Evolutionary conservation across 2,797 vertebrate genomes (phyloP).

Genomic region (Ctenosaura bakeri): DNA sequence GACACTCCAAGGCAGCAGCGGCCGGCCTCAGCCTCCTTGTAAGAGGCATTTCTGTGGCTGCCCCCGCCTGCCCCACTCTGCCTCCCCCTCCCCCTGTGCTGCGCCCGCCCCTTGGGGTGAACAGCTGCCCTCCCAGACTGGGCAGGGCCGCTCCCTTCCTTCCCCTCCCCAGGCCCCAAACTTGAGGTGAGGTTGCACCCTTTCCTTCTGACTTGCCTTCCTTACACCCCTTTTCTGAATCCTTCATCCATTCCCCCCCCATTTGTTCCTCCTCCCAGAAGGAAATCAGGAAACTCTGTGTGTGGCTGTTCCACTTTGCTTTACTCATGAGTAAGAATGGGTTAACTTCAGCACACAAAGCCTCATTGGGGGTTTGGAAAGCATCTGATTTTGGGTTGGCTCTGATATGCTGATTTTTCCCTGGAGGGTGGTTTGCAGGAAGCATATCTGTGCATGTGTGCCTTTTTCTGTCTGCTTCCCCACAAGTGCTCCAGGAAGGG

Average conservation of each 20-base stretch:
- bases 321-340: background rate
- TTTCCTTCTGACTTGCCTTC: background rate
- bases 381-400: background rate
- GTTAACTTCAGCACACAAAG: background rate
- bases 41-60: too few relatives aligned
- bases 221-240: too few relatives aligned
- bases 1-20: fast-evolving
- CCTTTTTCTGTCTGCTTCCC: background rate
- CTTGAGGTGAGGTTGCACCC: background rate
- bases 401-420: background rate
- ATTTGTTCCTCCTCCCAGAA: background rate
- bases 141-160: background rate
- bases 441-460: too few relatives aligned
- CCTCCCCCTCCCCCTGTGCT: background rate
- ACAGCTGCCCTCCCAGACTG: background rate
- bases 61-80: too few relatives aligned
- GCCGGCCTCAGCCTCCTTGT: background rate
- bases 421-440: background rate
- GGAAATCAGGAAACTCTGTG: background rate
- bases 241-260: background rate
- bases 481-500: background rate
- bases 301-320: background rate
- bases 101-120: background rate
- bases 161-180: background rate
- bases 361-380: too few relatives aligned